A percentile compares a stretch with the other conserved stretches of the same genome.
phyloP scores from a whole-genome alignment of 2,797 vertebrate genomes.

The Loriculus beryllinus region DNA sequence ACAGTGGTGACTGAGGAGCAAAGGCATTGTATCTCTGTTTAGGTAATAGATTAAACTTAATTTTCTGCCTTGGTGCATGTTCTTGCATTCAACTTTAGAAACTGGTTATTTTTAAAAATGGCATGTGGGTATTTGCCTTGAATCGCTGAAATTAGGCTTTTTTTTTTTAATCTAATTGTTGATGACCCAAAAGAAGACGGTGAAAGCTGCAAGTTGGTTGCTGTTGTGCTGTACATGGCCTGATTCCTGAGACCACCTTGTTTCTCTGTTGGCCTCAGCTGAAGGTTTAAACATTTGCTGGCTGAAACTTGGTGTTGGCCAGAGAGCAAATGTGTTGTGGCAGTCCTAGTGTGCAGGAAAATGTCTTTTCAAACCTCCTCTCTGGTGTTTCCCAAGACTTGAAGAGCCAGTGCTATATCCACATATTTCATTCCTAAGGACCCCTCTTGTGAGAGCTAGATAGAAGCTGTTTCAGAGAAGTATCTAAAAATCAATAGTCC shows the following conservation, averaged over 20 bases:
- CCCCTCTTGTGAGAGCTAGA: neutral
- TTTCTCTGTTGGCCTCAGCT: neutral
- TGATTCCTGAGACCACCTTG: fast-evolving
- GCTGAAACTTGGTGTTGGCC: neutral
- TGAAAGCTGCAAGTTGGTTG: neutral
- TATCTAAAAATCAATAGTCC: conserved; percentile 19
- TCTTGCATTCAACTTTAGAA: neutral
- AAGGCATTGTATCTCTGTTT: neutral
- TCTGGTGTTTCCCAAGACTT: neutral
- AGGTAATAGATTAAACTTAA: neutral
- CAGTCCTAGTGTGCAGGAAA: neutral
- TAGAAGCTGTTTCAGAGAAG: neutral
- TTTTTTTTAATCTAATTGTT: neutral
- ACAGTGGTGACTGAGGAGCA: fast-evolving
- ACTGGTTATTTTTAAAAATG: neutral
- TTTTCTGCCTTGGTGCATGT: neutral
- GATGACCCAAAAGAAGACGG: neutral
- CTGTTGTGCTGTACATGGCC: neutral
- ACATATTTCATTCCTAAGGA: neutral
- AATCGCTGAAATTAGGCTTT: neutral
- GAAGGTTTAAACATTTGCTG: neutral
- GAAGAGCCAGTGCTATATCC: neutral
- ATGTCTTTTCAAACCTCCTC: neutral
- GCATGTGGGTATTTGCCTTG: neutral
- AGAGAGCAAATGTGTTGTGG: neutral